Evolutionary conservation across 2,797 vertebrate genomes (phyloP).

Genomic region (Leptodactylus fallax): DNA sequence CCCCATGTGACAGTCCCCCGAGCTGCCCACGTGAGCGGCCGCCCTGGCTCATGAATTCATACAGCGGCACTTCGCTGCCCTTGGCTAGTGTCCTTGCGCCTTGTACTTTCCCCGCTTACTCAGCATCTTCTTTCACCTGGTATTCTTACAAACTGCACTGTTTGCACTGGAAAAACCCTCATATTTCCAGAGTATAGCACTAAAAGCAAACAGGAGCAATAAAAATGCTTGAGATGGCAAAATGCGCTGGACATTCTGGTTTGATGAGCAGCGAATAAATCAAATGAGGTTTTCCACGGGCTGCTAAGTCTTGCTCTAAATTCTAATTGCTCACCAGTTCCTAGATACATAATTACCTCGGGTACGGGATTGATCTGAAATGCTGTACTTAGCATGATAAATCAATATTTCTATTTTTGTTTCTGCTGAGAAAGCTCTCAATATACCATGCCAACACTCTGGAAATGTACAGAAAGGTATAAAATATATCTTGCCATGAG

Average conservation of each 20-base stretch:
- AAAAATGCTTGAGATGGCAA: slow-evolving; percentile 48
- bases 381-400: slow-evolving; percentile 64
- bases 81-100: slow-evolving; percentile 30
- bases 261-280: slow-evolving; percentile 53
- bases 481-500: neutral
- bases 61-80: slow-evolving; percentile 15
- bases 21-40: neutral
- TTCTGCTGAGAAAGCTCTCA: slow-evolving; percentile 69
- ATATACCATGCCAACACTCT: slow-evolving; percentile 34
- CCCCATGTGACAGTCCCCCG: neutral
- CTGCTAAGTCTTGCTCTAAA: slow-evolving; percentile 61
- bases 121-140: slow-evolving; percentile 44
- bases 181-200: slow-evolving; percentile 9
- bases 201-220: slow-evolving; percentile 40
- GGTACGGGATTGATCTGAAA: slow-evolving; percentile 64
- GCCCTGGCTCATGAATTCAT: neutral
- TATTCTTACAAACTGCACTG: neutral
- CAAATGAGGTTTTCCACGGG: slow-evolving; percentile 52
- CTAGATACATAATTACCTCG: slow-evolving; percentile 62
- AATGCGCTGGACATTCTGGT: neutral
- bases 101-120: slow-evolving; percentile 26
- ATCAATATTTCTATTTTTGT: slow-evolving; percentile 69
- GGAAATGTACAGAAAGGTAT: slow-evolving; percentile 57
- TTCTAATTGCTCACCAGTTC: slow-evolving; percentile 64
- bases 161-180: slow-evolving; percentile 39